Percentiles rank a stretch among this genome's conserved stretches.
phyloP scores from a whole-genome alignment of 2,797 vertebrate species.

The Manis javanica region DNA sequence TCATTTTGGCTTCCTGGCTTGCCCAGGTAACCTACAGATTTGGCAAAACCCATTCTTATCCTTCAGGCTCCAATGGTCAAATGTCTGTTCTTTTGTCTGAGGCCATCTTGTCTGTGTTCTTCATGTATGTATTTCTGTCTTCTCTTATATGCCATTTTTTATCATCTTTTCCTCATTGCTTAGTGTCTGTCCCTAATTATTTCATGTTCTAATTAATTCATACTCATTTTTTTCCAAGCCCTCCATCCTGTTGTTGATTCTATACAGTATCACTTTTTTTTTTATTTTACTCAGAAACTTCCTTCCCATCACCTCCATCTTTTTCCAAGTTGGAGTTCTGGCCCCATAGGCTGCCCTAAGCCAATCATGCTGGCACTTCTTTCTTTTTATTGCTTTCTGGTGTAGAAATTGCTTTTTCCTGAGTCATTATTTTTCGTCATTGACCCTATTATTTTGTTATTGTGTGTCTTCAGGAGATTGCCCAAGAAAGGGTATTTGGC shows the following conservation, averaged over 20 bases:
- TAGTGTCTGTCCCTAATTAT: background rate
- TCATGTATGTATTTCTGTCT: background rate
- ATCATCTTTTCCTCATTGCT: background rate
- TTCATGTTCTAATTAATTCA: too few relatives aligned
- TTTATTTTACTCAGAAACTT: background rate
- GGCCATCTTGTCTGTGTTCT: background rate
- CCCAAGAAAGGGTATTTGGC: background rate
- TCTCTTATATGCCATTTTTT: background rate
- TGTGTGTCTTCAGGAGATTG: background rate
- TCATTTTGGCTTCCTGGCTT: background rate
- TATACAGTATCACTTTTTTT: background rate
- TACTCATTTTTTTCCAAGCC: background rate
- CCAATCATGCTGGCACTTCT: background rate
- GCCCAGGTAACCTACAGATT: background rate
- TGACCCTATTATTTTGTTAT: constrained; percentile 27
- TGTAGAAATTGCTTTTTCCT: background rate
- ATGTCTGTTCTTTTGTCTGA: background rate
- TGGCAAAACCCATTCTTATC: background rate
- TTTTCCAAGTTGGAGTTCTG: background rate
- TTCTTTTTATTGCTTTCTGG: background rate
- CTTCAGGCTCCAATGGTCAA: background rate
- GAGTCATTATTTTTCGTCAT: background rate
- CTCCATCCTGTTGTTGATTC: background rate
- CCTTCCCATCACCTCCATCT: background rate
- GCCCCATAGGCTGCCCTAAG: background rate